These are phyloP conservation scores for Zaprionus kolodkinae DNA, from an alignment of 1,140 invertebrate species.

Conservation along the genomic window DNA sequence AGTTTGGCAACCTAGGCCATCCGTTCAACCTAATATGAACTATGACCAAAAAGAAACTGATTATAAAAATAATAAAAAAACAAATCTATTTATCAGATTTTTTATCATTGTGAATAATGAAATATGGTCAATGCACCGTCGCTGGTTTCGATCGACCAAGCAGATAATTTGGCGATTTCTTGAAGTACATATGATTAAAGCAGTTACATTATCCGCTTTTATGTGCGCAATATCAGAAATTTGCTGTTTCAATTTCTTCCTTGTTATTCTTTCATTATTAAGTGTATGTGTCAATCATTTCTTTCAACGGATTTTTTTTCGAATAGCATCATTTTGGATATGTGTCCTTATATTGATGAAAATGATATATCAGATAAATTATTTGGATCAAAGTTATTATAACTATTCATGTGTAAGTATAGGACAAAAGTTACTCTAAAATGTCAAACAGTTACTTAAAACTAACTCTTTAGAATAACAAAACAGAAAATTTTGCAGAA, in stretches of 20 bases:
- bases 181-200: slow-evolving; percentile 96
- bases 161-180: slow-evolving; percentile 89
- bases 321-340: slow-evolving; percentile 91
- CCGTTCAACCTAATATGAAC: background rate
- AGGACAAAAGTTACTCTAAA: background rate
- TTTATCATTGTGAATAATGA: slow-evolving; percentile 16
- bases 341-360: slow-evolving; percentile 93
- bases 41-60: background rate
- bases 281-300: slow-evolving; percentile 88
- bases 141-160: slow-evolving; percentile 62
- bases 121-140: slow-evolving; percentile 15
- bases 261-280: slow-evolving; percentile 90
- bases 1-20: slow-evolving; percentile 48
- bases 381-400: slow-evolving; percentile 89
- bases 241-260: slow-evolving; percentile 87
- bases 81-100: background rate
- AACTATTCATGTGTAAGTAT: slow-evolving; percentile 58
- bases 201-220: slow-evolving; percentile 91
- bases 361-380: slow-evolving; percentile 98
- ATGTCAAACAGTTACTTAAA: background rate
- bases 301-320: slow-evolving; percentile 89
- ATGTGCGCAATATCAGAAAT: slow-evolving; percentile 77
- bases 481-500: slow-evolving; percentile 90
- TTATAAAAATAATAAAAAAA: background rate
- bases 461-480: slow-evolving; percentile 44